Percentiles rank a stretch among this genome's conserved stretches.
These are phyloP conservation scores for Cataglyphis albicans DNA, from an alignment of 2,888 invertebrate genomes.

Conservation along the genomic window DNA sequence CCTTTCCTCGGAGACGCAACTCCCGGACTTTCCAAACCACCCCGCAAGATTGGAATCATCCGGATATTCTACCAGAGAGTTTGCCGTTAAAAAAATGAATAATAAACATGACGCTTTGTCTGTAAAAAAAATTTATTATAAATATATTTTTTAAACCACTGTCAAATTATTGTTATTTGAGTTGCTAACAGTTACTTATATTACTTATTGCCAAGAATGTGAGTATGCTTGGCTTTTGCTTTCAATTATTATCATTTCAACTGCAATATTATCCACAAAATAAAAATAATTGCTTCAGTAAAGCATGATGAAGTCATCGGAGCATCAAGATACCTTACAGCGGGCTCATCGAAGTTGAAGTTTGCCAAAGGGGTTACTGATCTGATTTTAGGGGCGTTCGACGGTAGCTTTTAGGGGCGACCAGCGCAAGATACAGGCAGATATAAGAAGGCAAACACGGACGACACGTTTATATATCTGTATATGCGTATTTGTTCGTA, in stretches of 20 bases:
- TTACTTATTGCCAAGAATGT: neutral
- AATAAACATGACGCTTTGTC: constrained; percentile 17
- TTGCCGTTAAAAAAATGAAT: constrained; percentile 34
- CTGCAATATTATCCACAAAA: neutral
- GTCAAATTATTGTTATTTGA: neutral
- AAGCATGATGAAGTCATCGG: neutral
- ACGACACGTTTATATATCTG: constrained; percentile 73
- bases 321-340: constrained; percentile 29
- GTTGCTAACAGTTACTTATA: constrained; percentile 3
- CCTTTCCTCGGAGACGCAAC: constrained; percentile 50
- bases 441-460: constrained; percentile 84
- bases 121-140: neutral
- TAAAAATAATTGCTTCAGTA: constrained; percentile 15
- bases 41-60: constrained; percentile 26
- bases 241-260: neutral
- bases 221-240: neutral
- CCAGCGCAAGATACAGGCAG: constrained; percentile 72
- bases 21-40: constrained; percentile 55
- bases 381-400: constrained; percentile 63
- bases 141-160: neutral
- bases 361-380: constrained; percentile 59
- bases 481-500: constrained; percentile 83
- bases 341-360: constrained; percentile 48
- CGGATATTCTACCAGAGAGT: constrained; percentile 11
- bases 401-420: constrained; percentile 54